Evolutionary conservation across 1,140 invertebrate species (phyloP).

Genomic region (Psilanteris sp.): DNA sequence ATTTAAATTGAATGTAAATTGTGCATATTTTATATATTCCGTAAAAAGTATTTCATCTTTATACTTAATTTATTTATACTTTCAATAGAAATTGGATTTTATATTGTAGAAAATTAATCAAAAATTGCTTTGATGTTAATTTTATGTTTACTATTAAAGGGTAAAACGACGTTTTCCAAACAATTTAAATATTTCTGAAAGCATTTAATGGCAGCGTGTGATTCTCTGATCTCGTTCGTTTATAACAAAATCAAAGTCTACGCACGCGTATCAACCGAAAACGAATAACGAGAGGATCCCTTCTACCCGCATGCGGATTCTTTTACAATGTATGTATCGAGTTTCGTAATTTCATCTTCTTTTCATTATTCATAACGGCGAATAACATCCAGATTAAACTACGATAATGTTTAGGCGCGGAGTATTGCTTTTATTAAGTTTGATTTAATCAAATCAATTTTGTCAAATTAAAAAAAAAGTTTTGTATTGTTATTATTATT

Average conservation of each 20-base stretch:
- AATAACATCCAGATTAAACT: background rate
- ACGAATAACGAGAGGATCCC: conserved; percentile 2
- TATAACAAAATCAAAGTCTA: conserved; percentile 17
- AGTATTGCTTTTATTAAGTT: conserved; percentile 7
- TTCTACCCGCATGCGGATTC: conserved; percentile 50
- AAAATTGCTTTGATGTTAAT: no score
- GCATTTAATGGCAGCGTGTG: conserved; percentile 10
- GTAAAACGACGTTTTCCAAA: background rate
- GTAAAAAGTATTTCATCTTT: no score
- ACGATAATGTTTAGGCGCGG: background rate
- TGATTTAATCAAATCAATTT: no score
- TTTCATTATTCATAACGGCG: conserved; percentile 23
- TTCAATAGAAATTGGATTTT: no score
- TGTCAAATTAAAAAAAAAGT: no score
- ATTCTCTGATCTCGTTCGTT: conserved; percentile 36
- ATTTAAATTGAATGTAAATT: no score
- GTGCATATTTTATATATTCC: no score
- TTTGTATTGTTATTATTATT: no score
- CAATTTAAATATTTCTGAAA: conserved; percentile 5
- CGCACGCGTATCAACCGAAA: conserved; percentile 5
- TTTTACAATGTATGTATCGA: conserved; percentile 37
- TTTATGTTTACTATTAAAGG: background rate
- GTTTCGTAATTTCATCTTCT: conserved; percentile 33
- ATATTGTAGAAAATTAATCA: no score
- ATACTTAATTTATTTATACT: no score